Conservation (phyloP, 2,888 invertebrate genomes). For the Drosophila meridiana region DNA sequence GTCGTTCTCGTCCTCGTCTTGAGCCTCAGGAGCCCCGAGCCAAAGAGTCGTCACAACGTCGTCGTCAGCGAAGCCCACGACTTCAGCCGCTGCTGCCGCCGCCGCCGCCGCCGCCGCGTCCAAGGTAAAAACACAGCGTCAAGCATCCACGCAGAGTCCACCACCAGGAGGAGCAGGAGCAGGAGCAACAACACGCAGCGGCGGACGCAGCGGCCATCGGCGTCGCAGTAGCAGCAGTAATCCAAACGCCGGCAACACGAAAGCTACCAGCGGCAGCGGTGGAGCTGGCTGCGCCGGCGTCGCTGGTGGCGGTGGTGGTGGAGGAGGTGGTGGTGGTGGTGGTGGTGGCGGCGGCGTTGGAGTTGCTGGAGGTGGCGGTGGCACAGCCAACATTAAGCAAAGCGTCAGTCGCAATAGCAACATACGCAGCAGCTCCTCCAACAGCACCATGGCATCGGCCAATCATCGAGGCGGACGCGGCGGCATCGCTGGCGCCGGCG, state of each 20-base stretch:
- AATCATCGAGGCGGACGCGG: conserved; percentile 84
- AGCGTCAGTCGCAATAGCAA: conserved; percentile 85
- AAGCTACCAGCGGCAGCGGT: conserved; percentile 80
- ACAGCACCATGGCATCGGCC: conserved; percentile 86
- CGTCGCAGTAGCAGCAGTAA: conserved; percentile 81
- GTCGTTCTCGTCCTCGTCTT: conserved; percentile 1
- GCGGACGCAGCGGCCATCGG: conserved; percentile 69
- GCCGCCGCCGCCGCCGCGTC: conserved; percentile 53
- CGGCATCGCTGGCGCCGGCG: conserved; percentile 70
- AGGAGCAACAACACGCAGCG: conserved; percentile 62
- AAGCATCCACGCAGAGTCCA: conserved; percentile 64
- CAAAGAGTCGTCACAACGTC: conserved; percentile 71
- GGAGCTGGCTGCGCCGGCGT: conserved; percentile 80
- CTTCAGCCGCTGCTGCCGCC: conserved; percentile 78
- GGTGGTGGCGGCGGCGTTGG: conserved; percentile 52
- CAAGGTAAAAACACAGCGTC: conserved; percentile 49
- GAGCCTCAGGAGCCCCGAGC: conserved; percentile 20
- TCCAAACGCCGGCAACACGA: conserved; percentile 78
- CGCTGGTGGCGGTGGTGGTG: conserved; percentile 71
- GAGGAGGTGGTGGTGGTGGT: conserved; percentile 13
- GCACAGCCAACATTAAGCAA: conserved; percentile 79
- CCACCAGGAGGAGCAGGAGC: conserved; percentile 41
- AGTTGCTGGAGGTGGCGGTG: conserved; percentile 33
- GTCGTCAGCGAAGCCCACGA: conserved; percentile 77
- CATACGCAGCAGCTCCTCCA: conserved; percentile 85